A percentile compares a stretch with the other conserved stretches of the same genome.
Conservation (phyloP, 2,797 vertebrate genomes). For the Lycodopsis pacificus region DNA sequence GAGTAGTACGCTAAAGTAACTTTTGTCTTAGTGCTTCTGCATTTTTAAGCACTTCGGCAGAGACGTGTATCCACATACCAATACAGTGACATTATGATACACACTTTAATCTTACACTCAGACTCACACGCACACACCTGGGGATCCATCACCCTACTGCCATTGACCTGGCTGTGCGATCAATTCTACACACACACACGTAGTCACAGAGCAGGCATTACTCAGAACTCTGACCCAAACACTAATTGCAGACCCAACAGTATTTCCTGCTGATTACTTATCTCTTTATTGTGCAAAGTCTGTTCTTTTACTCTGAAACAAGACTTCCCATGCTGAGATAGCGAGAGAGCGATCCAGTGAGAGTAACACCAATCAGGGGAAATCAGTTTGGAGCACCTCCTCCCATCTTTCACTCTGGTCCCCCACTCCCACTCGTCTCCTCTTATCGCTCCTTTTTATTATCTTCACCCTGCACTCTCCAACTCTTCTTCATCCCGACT, state of each 20-base stretch:
- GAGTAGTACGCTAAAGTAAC: not conserved
- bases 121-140: not conserved
- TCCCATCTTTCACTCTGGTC: slow-evolving; percentile 41
- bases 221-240: slow-evolving; percentile 63
- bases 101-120: not conserved
- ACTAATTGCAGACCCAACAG: slow-evolving; percentile 67
- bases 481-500: slow-evolving; percentile 39
- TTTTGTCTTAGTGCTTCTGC: not conserved
- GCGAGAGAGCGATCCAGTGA: slow-evolving; percentile 12
- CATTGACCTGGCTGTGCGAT: slow-evolving; percentile 19
- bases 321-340: slow-evolving; percentile 18
- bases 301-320: slow-evolving; percentile 43
- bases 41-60: not conserved
- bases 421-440: slow-evolving; percentile 25
- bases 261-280: slow-evolving; percentile 68
- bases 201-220: slow-evolving; percentile 42
- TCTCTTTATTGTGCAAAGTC: slow-evolving; percentile 62
- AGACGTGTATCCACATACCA: not conserved
- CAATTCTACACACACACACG: slow-evolving; percentile 28
- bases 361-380: slow-evolving; percentile 54
- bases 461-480: slow-evolving; percentile 39
- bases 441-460: slow-evolving; percentile 56
- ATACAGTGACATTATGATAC: not conserved
- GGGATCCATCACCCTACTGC: slow-evolving; percentile 19
- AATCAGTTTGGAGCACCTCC: slow-evolving; percentile 45